Evolutionary conservation across 2,888 invertebrate species (phyloP).

Genomic region (Isotomurus palustris): DNA sequence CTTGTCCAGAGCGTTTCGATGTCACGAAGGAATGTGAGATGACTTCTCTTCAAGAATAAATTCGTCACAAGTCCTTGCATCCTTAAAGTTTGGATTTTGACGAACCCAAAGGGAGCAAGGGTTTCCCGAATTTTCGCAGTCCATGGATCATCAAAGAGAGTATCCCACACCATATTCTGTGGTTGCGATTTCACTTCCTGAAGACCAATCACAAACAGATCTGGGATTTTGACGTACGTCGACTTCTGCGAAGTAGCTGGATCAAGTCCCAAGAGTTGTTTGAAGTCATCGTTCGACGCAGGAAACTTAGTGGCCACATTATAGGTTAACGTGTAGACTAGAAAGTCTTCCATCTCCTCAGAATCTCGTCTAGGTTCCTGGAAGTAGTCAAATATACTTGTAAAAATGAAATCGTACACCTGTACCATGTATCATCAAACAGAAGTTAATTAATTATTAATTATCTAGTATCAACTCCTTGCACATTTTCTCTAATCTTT

Average conservation of each 20-base stretch:
- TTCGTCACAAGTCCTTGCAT: constrained; percentile 78
- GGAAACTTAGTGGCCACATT: constrained; percentile 73
- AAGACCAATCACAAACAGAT: constrained; percentile 78
- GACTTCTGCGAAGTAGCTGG: constrained; percentile 52
- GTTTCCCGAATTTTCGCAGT: constrained; percentile 51
- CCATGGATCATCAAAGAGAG: constrained; percentile 81
- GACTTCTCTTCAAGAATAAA: constrained; percentile 71
- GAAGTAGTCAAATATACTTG: too few species aligned
- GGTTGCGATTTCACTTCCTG: constrained; percentile 88
- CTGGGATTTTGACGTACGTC: constrained; percentile 63
- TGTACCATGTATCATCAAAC: too few species aligned
- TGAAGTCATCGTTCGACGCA: constrained; percentile 67
- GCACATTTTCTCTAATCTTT: too few species aligned
- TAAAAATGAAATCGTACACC: too few species aligned
- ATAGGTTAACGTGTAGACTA: constrained; percentile 76
- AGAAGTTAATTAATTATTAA: too few species aligned
- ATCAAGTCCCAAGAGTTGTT: constrained; percentile 65
- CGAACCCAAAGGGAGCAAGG: constrained; percentile 47
- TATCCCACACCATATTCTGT: constrained; percentile 74
- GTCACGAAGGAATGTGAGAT: constrained; percentile 74
- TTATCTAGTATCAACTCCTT: too few species aligned
- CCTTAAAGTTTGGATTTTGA: constrained; percentile 72
- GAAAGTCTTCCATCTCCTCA: constrained; percentile 46
- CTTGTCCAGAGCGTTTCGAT: constrained; percentile 82
- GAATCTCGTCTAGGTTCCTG: too few species aligned